These are phyloP conservation scores for Bacillus rossius DNA, from an alignment of 1,140 invertebrate species.

Conservation along the genomic window DNA sequence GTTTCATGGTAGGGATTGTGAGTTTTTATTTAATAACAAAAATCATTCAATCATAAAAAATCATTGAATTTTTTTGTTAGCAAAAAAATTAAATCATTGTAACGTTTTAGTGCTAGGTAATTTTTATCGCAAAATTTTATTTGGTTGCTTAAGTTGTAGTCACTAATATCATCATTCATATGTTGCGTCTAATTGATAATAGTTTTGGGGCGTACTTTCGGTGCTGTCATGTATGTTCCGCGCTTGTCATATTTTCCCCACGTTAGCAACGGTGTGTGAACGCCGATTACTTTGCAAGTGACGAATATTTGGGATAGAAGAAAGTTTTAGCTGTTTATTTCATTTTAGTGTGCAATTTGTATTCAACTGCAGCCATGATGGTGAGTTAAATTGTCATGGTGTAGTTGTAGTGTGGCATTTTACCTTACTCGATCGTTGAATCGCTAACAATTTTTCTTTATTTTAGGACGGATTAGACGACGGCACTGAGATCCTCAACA, in stretches of 20 bases:
- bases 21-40: too few species aligned
- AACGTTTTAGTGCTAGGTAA: too few species aligned
- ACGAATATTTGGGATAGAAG: background rate
- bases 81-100: too few species aligned
- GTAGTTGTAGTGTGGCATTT: background rate
- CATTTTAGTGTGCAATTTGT: background rate
- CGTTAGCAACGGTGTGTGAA: background rate
- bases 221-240: too few species aligned
- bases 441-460: background rate
- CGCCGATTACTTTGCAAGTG: background rate
- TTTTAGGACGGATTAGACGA: constrained; percentile 13
- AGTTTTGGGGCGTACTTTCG: too few species aligned
- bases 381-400: background rate
- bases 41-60: too few species aligned
- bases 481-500: constrained; percentile 7
- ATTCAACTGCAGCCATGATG: constrained; percentile 5
- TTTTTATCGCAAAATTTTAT: too few species aligned
- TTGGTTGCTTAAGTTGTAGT: too few species aligned
- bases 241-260: too few species aligned
- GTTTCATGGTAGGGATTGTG: too few species aligned
- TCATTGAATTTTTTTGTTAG: too few species aligned
- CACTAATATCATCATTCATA: background rate
- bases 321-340: background rate
- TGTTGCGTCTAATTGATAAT: too few species aligned
- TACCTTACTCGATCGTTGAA: background rate